Evolutionary conservation across 2,888 invertebrate species (phyloP).

Genomic region (Notocelia uddmanniana): DNA sequence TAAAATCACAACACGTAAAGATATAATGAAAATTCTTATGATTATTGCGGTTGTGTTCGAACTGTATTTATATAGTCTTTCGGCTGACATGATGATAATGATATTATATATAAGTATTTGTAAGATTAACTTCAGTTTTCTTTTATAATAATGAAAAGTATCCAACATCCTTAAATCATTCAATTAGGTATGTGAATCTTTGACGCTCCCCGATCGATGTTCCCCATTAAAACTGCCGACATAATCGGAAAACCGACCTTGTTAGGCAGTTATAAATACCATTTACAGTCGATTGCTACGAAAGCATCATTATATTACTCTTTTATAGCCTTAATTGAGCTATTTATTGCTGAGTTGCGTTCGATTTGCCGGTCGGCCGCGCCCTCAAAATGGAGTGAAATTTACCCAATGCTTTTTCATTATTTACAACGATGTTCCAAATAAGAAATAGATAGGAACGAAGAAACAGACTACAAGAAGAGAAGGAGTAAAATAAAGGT

Average conservation of each 20-base stretch:
- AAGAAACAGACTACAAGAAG: not conserved
- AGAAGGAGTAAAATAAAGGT: not conserved
- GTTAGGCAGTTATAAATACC: constrained; percentile 18
- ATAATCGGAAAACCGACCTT: constrained; percentile 18
- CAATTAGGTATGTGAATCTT: constrained; percentile 1
- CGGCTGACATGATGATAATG: no score
- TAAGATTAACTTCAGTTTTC: not conserved
- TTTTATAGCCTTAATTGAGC: constrained; percentile 41
- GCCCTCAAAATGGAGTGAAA: constrained; percentile 27
- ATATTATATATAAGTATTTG: no score
- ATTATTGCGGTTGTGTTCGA: no score
- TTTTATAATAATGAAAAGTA: not conserved
- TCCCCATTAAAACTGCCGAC: constrained; percentile 7
- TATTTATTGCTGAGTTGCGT: constrained; percentile 31
- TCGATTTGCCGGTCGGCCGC: constrained; percentile 36
- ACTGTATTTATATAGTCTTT: no score
- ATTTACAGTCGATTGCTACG: constrained; percentile 24
- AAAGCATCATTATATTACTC: constrained; percentile 39
- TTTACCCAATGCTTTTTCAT: constrained; percentile 19
- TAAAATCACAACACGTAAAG: no score
- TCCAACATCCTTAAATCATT: not conserved
- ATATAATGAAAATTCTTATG: no score
- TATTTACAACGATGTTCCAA: not conserved
- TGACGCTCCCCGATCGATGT: constrained; percentile 20
- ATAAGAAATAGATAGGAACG: not conserved